Base-by-base conservation (phyloP, 2,113 vertebrate genomes). In the Callopanchax toddi region DNA sequence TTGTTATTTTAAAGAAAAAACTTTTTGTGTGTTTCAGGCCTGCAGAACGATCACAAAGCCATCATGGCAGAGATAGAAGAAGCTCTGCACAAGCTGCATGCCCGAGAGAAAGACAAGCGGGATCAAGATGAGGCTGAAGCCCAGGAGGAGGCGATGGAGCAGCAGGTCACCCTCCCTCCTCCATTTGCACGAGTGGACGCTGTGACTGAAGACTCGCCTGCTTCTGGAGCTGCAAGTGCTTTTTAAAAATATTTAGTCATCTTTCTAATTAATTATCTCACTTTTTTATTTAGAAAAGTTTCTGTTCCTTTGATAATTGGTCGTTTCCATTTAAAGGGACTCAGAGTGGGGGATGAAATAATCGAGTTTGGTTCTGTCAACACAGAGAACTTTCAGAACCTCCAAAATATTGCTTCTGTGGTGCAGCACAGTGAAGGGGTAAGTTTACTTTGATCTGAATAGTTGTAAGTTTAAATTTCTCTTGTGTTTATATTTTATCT, bases 401-500 rank as follows among this genome's bases (percentile, higher is more conserved):
- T 99, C 46, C 95, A 97, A 64, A 96, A 98, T 48, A 93, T 99
- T 0, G 92, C 94, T 50, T 91, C 80, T 0, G 96, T 99, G 67
- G 95, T 98, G 9, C 96, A 99, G 81, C 97, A 97, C 71, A 98
- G 97, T 0, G 95, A 98, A 85, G 96, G 94, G 92, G 97, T 99
- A 78, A 65, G 95, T 63, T 52, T 51, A 17, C 1, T 11, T 39
- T 8, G n/a, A n/a, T 12, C 46, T 6, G 15, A n/a, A 5, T 9
- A 39, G 34, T 12, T 53, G 10, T 53, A 12, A 18, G 12, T 4
- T 22, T 3, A 6, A 32, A 8, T 2, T 3, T 7, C 20, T 4
- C 61, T n/a, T 20, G 15, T 37, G 55, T 49, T n/a, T n/a, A n/a
- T n/a, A n/a, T n/a, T n/a, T n/a, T n/a, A n/a, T n/a, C n/a, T n/a